Conservation (phyloP, 2,797 vertebrate species). For the Aphelocoma californica region DNA sequence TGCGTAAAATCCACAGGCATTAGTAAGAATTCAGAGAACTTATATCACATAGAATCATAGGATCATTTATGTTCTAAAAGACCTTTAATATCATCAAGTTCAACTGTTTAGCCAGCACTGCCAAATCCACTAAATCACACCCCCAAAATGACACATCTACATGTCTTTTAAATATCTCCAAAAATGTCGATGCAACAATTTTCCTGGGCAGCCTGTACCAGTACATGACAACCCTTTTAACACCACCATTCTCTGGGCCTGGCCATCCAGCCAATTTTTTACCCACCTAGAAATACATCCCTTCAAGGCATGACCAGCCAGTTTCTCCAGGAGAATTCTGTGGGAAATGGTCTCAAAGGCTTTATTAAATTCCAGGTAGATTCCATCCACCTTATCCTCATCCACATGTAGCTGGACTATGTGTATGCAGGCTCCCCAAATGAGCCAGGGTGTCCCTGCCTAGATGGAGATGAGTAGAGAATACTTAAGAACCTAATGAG, state of each 20-base stretch:
- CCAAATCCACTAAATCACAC: not conserved
- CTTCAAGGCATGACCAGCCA: not conserved
- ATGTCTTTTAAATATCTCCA: not conserved
- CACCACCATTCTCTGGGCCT: not conserved
- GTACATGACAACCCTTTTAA: not conserved
- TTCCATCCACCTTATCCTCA: not conserved
- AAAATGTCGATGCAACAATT: not conserved
- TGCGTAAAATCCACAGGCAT: rapidly evolving
- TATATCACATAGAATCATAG: not conserved
- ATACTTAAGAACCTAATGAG: not conserved
- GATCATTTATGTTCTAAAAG: not conserved
- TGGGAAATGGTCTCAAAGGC: not conserved
- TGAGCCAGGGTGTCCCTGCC: not conserved
- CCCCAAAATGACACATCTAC: too few species aligned
- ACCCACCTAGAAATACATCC: not conserved
- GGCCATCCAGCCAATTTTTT: not conserved
- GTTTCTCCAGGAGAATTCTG: not conserved
- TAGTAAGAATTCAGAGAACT: not conserved
- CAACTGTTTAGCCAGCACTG: not conserved
- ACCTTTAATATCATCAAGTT: not conserved
- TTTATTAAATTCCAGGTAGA: not conserved
- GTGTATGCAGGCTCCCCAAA: not conserved
- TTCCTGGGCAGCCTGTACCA: not conserved
- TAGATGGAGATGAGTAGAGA: not conserved
- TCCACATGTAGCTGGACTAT: not conserved